Evolutionary conservation across 2,797 vertebrate species (phyloP), one percentile per base, ranked within the genome.

Genomic region (Synaphobranchus kaupii): DNA sequence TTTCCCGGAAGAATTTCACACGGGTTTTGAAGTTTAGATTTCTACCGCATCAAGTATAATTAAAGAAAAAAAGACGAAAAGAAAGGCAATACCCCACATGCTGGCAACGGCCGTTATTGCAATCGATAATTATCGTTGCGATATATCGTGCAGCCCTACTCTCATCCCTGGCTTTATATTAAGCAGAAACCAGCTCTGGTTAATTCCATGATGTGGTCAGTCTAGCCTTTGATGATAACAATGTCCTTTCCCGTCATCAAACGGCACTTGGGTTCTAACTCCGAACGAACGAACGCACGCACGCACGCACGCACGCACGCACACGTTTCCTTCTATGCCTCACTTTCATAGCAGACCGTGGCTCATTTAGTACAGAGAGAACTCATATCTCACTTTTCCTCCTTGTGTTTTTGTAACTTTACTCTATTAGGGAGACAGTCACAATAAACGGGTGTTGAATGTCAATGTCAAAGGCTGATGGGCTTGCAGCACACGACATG

Each of bases 121-220:
- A n/a, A n/a, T n/a, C n/a, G n/a, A n/a, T n/a, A n/a, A n/a, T n/a
- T n/a, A n/a, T n/a, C n/a, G n/a, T n/a, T n/a, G n/a, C n/a, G n/a
- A n/a, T n/a, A n/a, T n/a, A n/a, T n/a, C n/a, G n/a, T n/a, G n/a
- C n/a, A n/a, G n/a, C n/a, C n/a, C n/a, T n/a, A n/a, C 52, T 63
- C 60, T 85, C 87, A 88, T 84, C 84, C 87, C 47, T 31, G 63
- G 44, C 68, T 86, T 84, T 86, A 84, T 78, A 86, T 89, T 84
- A 86, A 87, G 85, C 85, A 22, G 52, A 58, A 17, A 25, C 5
- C 28, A 34, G 71, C 6, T 20, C 68, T 34, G 12, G 25, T 31
- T 50, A 28, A 47, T 84, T 78, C 68, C 85, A 56, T 47, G 22
- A 80, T 20, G 44, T 25, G 9, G 80, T 71, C 56, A 17, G 25